A percentile compares a stretch with the other conserved stretches of the same genome.
Evolutionary conservation across 2,888 invertebrate species (phyloP).

Genomic region (Onthophagus sagittarius): DNA sequence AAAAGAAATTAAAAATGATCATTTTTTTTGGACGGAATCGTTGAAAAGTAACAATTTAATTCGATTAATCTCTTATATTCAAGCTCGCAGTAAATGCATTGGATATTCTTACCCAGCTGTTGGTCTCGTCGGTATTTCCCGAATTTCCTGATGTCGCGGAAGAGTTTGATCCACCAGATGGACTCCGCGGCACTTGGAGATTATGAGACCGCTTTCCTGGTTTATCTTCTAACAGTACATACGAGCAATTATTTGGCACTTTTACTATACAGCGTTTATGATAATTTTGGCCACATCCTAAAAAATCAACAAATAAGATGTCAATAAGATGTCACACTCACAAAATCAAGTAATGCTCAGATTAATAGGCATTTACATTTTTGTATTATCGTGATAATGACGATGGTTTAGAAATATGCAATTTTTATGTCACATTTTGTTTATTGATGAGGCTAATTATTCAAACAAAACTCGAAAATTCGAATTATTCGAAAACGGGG

Average conservation of each 20-base stretch:
- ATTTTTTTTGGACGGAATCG: slow-evolving; percentile 18
- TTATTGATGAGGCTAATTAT: too few species aligned
- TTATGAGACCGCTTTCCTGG: slow-evolving; percentile 49
- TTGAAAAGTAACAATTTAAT: slow-evolving; percentile 22
- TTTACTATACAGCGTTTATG: slow-evolving; percentile 97
- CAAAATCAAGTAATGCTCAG: too few species aligned
- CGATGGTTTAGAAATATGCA: too few species aligned
- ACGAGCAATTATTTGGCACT: slow-evolving; percentile 95
- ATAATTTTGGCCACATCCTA: slow-evolving; percentile 96
- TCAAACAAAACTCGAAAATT: too few species aligned
- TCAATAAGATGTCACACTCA: too few species aligned
- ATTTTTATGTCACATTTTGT: too few species aligned
- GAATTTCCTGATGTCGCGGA: slow-evolving; percentile 59
- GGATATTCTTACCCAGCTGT: slow-evolving; percentile 72
- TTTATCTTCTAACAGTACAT: slow-evolving; percentile 45
- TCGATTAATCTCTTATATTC: slow-evolving; percentile 40
- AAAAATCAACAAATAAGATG: slow-evolving; percentile 9
- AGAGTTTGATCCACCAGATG: slow-evolving; percentile 70
- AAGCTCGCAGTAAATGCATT: slow-evolving; percentile 46
- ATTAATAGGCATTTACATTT: too few species aligned
- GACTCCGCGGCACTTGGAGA: slow-evolving; percentile 61
- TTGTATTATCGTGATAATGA: too few species aligned
- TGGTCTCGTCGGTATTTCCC: slow-evolving; percentile 50
- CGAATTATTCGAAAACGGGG: too few species aligned
- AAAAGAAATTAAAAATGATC: not conserved